phyloP scores from a whole-genome alignment of 2,797 vertebrate genomes.

The Astyanax mexicanus region DNA sequence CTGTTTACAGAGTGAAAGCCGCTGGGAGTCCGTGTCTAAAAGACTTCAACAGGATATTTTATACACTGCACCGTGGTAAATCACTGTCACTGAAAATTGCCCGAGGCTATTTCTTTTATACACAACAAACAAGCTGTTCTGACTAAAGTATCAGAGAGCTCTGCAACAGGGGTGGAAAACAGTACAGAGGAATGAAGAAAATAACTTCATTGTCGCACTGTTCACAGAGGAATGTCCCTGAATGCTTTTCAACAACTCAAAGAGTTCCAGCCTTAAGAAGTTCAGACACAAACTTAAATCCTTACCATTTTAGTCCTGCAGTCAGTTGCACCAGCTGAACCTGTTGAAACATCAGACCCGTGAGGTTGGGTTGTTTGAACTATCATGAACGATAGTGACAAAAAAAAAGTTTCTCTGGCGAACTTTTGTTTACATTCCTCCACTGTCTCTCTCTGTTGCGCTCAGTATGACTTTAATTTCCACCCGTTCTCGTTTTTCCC shows the following conservation, averaged over 20 bases:
- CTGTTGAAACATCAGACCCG: no score
- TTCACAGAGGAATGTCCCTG: slow-evolving; percentile 36
- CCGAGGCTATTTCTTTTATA: slow-evolving; percentile 66
- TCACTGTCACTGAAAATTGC: slow-evolving; percentile 70
- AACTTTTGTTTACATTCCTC: no score
- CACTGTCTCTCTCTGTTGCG: no score
- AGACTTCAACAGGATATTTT: slow-evolving; percentile 56
- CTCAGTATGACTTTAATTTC: no score
- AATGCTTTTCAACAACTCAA: slow-evolving; percentile 42
- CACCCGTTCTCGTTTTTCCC: no score
- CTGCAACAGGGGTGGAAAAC: no score
- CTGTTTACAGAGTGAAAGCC: slow-evolving; percentile 65
- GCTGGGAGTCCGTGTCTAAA: no score
- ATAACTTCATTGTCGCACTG: slow-evolving; percentile 61
- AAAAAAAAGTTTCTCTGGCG: no score
- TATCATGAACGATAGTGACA: no score
- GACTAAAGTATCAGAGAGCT: no score
- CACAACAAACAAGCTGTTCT: slow-evolving; percentile 68
- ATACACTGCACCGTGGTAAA: slow-evolving; percentile 64
- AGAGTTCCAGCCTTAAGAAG: slow-evolving; percentile 15
- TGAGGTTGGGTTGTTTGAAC: no score
- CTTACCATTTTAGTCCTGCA: slow-evolving; percentile 10
- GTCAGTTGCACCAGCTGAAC: no score
- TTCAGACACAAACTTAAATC: background rate
- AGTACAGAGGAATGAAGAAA: slow-evolving; percentile 58